A percentile compares a stretch with the other conserved stretches of the same genome.
These are phyloP conservation scores for Corticium candelabrum DNA, from an alignment of 37 sponge, comb jelly and placozoan species.

Conservation along the genomic window DNA sequence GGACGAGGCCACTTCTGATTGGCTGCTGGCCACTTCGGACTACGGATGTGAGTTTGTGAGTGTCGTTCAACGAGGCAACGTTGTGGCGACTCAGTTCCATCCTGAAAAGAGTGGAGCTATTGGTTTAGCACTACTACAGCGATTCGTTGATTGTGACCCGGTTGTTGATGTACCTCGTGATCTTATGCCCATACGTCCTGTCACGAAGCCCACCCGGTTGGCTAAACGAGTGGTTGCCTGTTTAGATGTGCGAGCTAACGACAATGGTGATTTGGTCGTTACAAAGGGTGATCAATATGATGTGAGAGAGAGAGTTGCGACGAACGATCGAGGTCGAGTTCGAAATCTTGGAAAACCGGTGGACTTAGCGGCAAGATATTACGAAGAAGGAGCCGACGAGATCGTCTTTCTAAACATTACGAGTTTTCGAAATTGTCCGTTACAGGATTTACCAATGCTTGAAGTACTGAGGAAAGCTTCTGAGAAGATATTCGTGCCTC, in stretches of 20 bases:
- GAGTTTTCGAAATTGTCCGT: neutral
- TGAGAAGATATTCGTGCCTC: slow-evolving; percentile 15
- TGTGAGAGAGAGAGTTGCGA: slow-evolving; percentile 1
- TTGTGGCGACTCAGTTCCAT: slow-evolving; percentile 7
- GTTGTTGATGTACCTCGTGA: neutral
- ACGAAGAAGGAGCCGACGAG: slow-evolving; percentile 16
- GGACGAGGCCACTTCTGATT: neutral
- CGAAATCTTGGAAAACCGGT: slow-evolving; percentile 14
- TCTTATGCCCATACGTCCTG: no score
- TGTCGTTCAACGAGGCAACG: neutral
- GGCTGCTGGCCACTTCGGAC: neutral
- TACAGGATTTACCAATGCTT: neutral
- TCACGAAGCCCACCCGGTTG: neutral
- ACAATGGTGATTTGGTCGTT: slow-evolving; percentile 3
- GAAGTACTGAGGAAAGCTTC: slow-evolving; percentile 6
- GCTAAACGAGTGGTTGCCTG: slow-evolving; percentile 1
- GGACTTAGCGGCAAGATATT: slow-evolving; percentile 7
- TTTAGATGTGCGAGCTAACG: slow-evolving; percentile 7
- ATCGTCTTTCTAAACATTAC: slow-evolving; percentile 11
- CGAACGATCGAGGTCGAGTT: neutral
- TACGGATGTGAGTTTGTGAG: slow-evolving; percentile 3
- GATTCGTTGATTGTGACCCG: neutral
- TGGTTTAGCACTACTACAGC: neutral
- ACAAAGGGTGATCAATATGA: slow-evolving; percentile 14
- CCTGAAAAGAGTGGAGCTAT: slow-evolving; percentile 6